phyloP scores from a whole-genome alignment of 2,888 invertebrate species.

The Nemotelus pantherinus region DNA sequence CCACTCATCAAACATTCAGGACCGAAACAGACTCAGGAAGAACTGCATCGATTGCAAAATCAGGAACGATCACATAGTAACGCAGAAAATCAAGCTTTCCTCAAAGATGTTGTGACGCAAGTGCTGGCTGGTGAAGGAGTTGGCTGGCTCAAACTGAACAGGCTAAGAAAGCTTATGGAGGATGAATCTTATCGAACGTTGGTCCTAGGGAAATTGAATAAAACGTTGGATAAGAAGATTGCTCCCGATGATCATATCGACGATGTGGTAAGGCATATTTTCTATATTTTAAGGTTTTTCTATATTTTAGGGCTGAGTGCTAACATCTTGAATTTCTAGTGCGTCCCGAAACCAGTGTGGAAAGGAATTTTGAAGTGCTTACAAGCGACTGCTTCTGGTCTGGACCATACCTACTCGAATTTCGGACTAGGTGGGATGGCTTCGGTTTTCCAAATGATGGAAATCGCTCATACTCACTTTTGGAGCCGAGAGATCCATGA shows the following conservation, averaged over 20 bases:
- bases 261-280: slow-evolving; percentile 82
- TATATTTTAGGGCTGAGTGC: neutral
- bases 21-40: slow-evolving; percentile 73
- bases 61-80: slow-evolving; percentile 79
- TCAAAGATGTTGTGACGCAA: slow-evolving; percentile 80
- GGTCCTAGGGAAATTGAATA: slow-evolving; percentile 93
- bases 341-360: slow-evolving; percentile 89
- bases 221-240: slow-evolving; percentile 90
- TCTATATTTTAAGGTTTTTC: neutral
- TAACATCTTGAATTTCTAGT: slow-evolving; percentile 64
- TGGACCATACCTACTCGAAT: slow-evolving; percentile 91
- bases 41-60: slow-evolving; percentile 74
- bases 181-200: slow-evolving; percentile 98
- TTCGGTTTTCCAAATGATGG: slow-evolving; percentile 94
- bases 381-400: slow-evolving; percentile 87
- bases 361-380: slow-evolving; percentile 96
- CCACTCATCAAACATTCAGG: slow-evolving; percentile 86
- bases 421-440: slow-evolving; percentile 97
- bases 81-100: slow-evolving; percentile 91
- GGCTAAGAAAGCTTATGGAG: slow-evolving; percentile 95
- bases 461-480: slow-evolving; percentile 98
- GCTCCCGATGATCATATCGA: slow-evolving; percentile 97
- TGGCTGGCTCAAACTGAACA: slow-evolving; percentile 93
- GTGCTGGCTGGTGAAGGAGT: slow-evolving; percentile 69
- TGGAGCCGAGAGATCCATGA: slow-evolving; percentile 88